Percentiles rank a stretch among this genome's conserved stretches.
These are phyloP conservation scores for Pterocles gutturalis DNA, from an alignment of 2,113 vertebrate genomes.

Conservation along the genomic window DNA sequence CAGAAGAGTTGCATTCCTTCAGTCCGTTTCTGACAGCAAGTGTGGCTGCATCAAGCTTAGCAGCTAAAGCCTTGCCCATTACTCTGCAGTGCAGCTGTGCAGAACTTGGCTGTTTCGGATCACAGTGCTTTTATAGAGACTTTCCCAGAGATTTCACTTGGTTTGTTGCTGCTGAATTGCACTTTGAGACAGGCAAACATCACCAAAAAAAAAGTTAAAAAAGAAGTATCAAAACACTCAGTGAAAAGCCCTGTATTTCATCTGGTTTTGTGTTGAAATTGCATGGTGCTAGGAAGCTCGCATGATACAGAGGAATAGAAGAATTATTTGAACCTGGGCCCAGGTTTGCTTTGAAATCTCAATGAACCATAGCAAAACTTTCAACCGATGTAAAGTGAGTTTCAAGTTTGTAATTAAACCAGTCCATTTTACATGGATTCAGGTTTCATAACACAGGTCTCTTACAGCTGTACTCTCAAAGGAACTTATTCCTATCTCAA, in stretches of 20 bases:
- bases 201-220: neutral
- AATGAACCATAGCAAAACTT: constrained; percentile 28
- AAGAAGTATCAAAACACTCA: neutral
- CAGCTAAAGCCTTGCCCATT: constrained; percentile 42
- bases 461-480: constrained; percentile 63
- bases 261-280: neutral
- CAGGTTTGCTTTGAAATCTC: constrained; percentile 25
- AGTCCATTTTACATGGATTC: constrained; percentile 50
- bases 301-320: neutral
- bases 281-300: neutral
- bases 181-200: neutral
- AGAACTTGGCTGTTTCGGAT: constrained; percentile 44
- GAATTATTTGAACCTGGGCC: neutral
- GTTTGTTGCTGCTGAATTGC: constrained; percentile 8
- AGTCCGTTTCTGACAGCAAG: constrained; percentile 3
- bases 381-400: constrained; percentile 29
- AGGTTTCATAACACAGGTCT: constrained; percentile 63
- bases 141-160: neutral
- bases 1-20: constrained; percentile 72
- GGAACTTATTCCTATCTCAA: constrained; percentile 65
- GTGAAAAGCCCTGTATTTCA: neutral
- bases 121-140: constrained; percentile 6
- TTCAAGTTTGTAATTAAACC: constrained; percentile 57
- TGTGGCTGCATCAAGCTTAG: constrained; percentile 40
- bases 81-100: constrained; percentile 39